Evolutionary conservation across 2,888 invertebrate genomes (phyloP).

Genomic region (Heterodera filipjevi): DNA sequence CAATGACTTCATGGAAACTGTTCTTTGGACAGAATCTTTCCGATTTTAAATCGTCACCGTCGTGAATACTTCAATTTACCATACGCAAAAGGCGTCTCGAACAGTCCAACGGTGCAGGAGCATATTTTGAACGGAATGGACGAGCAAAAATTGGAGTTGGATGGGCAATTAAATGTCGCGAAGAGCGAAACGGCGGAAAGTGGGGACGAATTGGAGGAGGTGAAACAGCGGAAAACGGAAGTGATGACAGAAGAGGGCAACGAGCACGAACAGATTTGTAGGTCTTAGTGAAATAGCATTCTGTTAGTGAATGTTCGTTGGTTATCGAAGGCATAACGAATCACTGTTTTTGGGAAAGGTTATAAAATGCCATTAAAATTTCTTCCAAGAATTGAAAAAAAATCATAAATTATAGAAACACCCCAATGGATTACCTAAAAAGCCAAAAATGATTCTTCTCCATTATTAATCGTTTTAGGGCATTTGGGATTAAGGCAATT

Average conservation of each 20-base stretch:
- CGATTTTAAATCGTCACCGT: conserved; percentile 20
- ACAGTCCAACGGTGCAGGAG: conserved; percentile 12
- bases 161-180: neutral
- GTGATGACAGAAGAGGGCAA: neutral
- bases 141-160: conserved; percentile 13
- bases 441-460: too few species aligned
- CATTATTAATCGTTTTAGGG: too few species aligned
- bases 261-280: neutral
- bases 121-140: neutral
- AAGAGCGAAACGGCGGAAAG: neutral
- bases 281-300: neutral
- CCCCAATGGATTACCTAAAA: too few species aligned
- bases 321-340: too few species aligned
- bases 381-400: too few species aligned
- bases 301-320: too few species aligned
- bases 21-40: conserved; percentile 17
- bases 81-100: neutral
- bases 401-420: too few species aligned
- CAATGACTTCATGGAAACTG: too few species aligned
- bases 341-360: too few species aligned
- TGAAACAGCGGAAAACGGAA: neutral
- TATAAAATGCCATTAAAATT: too few species aligned
- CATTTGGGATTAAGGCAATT: too few species aligned
- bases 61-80: conserved; percentile 26
- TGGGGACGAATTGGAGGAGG: neutral